Base-by-base conservation (phyloP, 1,140 invertebrate species). In the Drosophila insularis region DNA sequence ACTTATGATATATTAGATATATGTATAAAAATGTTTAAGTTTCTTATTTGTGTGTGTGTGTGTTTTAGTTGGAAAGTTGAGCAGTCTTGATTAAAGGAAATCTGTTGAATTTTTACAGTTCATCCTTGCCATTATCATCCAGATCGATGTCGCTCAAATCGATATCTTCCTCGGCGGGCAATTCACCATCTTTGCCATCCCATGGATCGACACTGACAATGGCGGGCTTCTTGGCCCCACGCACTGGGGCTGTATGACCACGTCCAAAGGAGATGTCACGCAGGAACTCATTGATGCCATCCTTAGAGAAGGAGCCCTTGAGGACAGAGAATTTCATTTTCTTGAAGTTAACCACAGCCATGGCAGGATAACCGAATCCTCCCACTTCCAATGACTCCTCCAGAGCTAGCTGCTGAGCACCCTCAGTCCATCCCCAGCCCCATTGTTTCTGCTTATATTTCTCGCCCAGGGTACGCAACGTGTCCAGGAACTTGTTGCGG, bases 361-460 rank as follows among this genome's bases (percentile, higher is more conserved):
- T 96, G 10, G 98, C 98, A 46, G 97, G 96, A 91, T 97, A 97
- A 23, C 96, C 96, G 92, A 97, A 98, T 2, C 97, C 96, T 63
- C 99, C 99, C 67, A 99, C 97, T 81, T 98, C 98, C 21, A 99
- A 92, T 3, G 96, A 94, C 78, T 96, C 95, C 93, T 99, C 99
- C 7, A 99, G 86, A 1, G 95, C 94, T 0, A 93, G 91, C 92
- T 99, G 98, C 13, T 95, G 93, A 27, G 95, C 95, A 54, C 97
- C 98, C 92, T 99, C 98, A 2, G 96, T 91, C 99, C 99, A 99
- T 4, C 98, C 92, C 98, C 98, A 99, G 95, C 98, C 98, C 98
- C 98, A 99, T 92, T 96, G 95, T 89, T 99, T 98, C 92, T 97
- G 95, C 93, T 99, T 99, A 92, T 96, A 99, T 92, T 98, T 98